A percentile compares a stretch with the other conserved stretches of the same genome.
Evolutionary conservation across 2,888 invertebrate species (phyloP).

Genomic region (Cacoxenus indagator): DNA sequence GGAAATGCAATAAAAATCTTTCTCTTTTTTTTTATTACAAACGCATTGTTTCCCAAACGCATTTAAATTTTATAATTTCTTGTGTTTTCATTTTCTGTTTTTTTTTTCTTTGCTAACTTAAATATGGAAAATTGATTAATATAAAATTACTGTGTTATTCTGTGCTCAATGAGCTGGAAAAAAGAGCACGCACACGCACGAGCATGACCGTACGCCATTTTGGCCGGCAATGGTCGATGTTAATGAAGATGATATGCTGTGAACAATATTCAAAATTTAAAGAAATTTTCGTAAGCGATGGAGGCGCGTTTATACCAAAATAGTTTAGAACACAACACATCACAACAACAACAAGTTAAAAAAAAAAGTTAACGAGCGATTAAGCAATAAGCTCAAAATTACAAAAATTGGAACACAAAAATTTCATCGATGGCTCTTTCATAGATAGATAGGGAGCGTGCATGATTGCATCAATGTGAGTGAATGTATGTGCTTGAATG

Average conservation of each 20-base stretch:
- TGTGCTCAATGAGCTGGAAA: constrained; percentile 10
- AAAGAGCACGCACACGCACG: not conserved
- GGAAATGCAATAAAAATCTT: not conserved
- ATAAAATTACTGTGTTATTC: not conserved
- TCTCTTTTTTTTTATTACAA: not conserved
- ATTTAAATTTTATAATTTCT: not conserved
- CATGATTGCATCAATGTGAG: not conserved
- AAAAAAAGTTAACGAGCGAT: constrained; percentile 38
- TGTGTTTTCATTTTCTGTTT: no score
- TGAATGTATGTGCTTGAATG: not conserved
- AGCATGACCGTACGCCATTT: not conserved
- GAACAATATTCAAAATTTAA: not conserved
- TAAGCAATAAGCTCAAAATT: constrained; percentile 31
- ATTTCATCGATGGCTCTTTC: constrained; percentile 14
- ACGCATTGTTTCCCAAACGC: not conserved
- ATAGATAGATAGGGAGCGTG: not conserved
- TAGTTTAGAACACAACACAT: constrained; percentile 11
- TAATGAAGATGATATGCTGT: not conserved
- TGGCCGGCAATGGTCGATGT: not conserved
- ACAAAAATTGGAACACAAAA: constrained; percentile 33
- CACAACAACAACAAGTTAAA: constrained; percentile 1
- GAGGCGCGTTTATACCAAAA: constrained; percentile 1
- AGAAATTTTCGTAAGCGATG: not conserved
- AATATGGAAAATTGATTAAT: not conserved
- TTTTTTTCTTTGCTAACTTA: not conserved